Base-by-base conservation (phyloP, 2,888 invertebrate species). In the Margaritifera margaritifera region DNA sequence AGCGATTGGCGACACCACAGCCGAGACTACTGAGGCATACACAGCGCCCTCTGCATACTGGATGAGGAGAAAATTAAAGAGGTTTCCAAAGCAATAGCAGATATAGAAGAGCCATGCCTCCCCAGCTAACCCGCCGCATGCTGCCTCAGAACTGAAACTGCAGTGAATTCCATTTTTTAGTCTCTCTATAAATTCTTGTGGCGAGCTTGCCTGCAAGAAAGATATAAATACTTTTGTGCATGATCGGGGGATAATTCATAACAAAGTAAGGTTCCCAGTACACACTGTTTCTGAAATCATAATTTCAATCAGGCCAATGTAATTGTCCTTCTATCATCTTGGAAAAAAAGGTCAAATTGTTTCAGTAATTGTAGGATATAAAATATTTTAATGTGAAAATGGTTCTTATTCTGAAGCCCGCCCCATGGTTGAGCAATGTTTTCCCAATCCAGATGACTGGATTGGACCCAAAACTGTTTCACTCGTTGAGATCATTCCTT, bases 11-110 rank as follows among this genome's bases (percentile, higher is more conserved):
- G 81, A 80, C 11, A 83, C 78, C 51, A 82, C 54, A 1, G 83
- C 79, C 64, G 80, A 79, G 18, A 84, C 81, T 15, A 84, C 73
- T 2, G 79, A 78, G 3, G 81, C 77, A 53, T 79, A 84, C 1
- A 84, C 77, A n/a, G 84, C 83, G 15, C 84, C 84, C 61, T 84
- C 84, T 11, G 84, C 80, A 63, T 77, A 80, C 62, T 82, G 77
- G 25, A 86, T 80, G 5, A 84, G 77, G 0, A 86, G 75, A 62
- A 80, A 77, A 65, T 80, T 78, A 70, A 81, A 84, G 22, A 84
- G 67, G 67, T 82, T 83, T 15, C 72, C 77, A 19, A 79, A 59
- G 50, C 75, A 74, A 58, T 74, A 79, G 50, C 74, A 70, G 3
- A 78, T 63, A 25, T 78, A 77, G 64, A 83, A 80, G 24, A 83